Conservation (phyloP, 1,140 invertebrate species). For the Drosophila neocordata region DNA sequence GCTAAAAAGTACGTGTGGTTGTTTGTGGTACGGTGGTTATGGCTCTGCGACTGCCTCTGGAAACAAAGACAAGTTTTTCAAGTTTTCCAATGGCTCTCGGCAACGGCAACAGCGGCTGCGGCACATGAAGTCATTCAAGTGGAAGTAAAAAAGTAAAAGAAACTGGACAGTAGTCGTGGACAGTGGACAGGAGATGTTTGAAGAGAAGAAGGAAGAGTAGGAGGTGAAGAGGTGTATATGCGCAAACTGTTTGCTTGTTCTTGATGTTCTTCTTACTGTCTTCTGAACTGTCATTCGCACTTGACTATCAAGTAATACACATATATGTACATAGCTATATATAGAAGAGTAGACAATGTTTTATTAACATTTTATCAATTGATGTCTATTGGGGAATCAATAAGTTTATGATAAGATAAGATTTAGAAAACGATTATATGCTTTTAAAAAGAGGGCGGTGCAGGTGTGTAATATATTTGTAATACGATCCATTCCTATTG, state of each 20-base stretch:
- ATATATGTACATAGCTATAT: background rate
- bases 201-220: background rate
- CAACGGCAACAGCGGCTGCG: conserved; percentile 14
- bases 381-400: conserved; percentile 23
- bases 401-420: conserved; percentile 24
- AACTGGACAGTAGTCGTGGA: conserved; percentile 50
- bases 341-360: background rate
- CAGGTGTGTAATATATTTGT: no score
- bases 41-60: conserved; percentile 50
- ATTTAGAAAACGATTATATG: background rate
- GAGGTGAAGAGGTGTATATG: conserved; percentile 32
- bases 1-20: conserved; percentile 51
- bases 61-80: conserved; percentile 79
- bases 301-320: conserved; percentile 66
- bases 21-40: conserved; percentile 31
- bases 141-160: conserved; percentile 54
- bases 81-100: conserved; percentile 62
- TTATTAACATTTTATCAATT: conserved; percentile 24
- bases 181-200: conserved; percentile 23
- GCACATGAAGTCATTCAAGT: conserved; percentile 76
- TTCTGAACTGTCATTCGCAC: conserved; percentile 69
- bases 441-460: background rate
- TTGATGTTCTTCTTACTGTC: conserved; percentile 11
- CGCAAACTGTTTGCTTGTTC: conserved; percentile 41
- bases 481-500: no score